These are phyloP conservation scores for Dryoscopus gambensis DNA, from an alignment of 2,113 vertebrate genomes.

Conservation along the genomic window DNA sequence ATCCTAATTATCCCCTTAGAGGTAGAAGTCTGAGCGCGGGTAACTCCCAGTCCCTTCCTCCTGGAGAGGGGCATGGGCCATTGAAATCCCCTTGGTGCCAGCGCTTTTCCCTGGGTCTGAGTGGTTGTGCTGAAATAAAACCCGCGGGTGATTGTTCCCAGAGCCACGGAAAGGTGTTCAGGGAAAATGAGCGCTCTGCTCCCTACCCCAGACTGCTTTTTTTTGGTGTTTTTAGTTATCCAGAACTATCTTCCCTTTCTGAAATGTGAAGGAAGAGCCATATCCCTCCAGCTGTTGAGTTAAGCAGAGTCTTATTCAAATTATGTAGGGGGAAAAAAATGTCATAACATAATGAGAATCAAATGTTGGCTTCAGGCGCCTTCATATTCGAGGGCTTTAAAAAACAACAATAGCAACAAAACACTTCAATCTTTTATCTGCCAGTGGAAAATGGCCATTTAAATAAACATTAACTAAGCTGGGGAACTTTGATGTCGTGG, in stretches of 20 bases:
- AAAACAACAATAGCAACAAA: slow-evolving; percentile 46
- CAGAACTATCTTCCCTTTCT: background rate
- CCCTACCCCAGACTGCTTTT: background rate
- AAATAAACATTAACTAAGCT: slow-evolving; percentile 35
- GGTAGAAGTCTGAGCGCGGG: background rate
- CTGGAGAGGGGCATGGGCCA: background rate
- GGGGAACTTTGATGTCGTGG: background rate
- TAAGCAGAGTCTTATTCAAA: slow-evolving; percentile 66
- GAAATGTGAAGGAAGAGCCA: background rate
- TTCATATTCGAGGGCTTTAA: slow-evolving; percentile 23
- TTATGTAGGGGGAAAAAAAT: slow-evolving; percentile 46
- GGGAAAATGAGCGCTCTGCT: background rate
- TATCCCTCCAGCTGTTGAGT: slow-evolving; percentile 54
- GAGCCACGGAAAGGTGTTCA: background rate
- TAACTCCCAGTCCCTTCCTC: background rate
- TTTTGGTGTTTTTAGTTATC: background rate
- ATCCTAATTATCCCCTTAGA: background rate
- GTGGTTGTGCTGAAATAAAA: background rate
- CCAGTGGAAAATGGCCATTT: slow-evolving; percentile 4
- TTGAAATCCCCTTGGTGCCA: background rate
- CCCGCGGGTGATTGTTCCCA: background rate
- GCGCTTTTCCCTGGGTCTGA: background rate
- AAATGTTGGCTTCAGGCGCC: slow-evolving; percentile 38
- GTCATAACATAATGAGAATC: slow-evolving; percentile 61
- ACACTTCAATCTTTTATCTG: slow-evolving; percentile 19